These are phyloP conservation scores for Danionella dracula DNA, from an alignment of 2,797 vertebrate genomes.

Conservation along the genomic window DNA sequence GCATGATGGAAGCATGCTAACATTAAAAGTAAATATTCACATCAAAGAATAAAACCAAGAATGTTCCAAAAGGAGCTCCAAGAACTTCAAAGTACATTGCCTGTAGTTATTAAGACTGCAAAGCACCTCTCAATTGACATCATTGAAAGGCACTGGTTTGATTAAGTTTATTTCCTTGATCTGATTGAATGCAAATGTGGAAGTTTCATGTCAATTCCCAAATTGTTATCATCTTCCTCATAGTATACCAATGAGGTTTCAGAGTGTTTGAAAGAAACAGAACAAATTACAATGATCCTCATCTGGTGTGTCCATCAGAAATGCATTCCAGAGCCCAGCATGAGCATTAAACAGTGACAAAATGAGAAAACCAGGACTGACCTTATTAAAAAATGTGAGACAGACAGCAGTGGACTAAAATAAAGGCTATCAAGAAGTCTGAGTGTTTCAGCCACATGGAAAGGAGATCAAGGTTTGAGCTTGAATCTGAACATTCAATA, in stretches of 20 bases:
- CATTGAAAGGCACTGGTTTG: too few relatives aligned
- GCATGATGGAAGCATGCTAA: too few relatives aligned
- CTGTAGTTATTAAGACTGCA: conserved; percentile 14
- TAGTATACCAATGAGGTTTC: too few relatives aligned
- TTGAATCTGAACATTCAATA: conserved; percentile 25
- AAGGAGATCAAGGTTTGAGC: not conserved
- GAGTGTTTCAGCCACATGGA: not conserved
- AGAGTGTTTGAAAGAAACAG: conserved; percentile 23
- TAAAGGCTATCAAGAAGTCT: not conserved
- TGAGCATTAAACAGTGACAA: conserved; percentile 19
- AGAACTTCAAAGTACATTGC: conserved; percentile 9
- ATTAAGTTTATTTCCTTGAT: too few relatives aligned
- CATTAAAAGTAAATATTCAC: too few relatives aligned
- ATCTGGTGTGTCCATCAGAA: not conserved
- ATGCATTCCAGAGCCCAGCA: conserved; percentile 1
- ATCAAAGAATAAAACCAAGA: not conserved
- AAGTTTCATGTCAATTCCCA: too few relatives aligned
- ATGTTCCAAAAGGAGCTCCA: not conserved
- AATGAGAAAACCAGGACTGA: conserved; percentile 37
- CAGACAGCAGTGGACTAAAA: not conserved
- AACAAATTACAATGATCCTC: conserved; percentile 29
- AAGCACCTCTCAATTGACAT: too few relatives aligned
- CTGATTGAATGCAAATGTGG: too few relatives aligned
- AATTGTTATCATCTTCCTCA: conserved; percentile 16
- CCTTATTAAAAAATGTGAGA: not conserved